Percentiles rank a stretch among this genome's conserved stretches.
These are phyloP conservation scores for Sphaeramia orbicularis DNA, from an alignment of 2,797 vertebrate genomes.

Conservation along the genomic window DNA sequence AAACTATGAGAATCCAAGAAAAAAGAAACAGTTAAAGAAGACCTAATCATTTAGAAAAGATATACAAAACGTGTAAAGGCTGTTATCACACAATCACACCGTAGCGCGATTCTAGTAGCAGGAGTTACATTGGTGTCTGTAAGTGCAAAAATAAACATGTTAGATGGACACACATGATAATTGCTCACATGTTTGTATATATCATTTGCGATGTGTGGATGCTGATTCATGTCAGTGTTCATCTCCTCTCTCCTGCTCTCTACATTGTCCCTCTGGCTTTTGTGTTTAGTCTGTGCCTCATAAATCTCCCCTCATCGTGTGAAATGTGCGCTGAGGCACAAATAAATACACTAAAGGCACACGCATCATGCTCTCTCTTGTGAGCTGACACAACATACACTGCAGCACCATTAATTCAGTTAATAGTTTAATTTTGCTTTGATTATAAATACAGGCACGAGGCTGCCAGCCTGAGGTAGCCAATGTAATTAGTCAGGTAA, in stretches of 20 bases:
- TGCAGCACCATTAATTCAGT: constrained; percentile 57
- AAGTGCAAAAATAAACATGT: background rate
- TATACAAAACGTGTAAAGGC: background rate
- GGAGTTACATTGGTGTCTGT: background rate
- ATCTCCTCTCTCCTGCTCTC: background rate
- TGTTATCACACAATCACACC: too few relatives aligned
- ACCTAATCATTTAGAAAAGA: background rate
- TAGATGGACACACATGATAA: background rate
- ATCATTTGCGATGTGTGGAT: constrained; percentile 18
- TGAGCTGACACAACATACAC: constrained; percentile 57
- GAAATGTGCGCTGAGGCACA: constrained; percentile 34
- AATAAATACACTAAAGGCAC: constrained; percentile 32
- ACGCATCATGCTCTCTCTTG: constrained; percentile 29
- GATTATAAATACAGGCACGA: constrained; percentile 64
- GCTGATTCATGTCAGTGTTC: constrained; percentile 6
- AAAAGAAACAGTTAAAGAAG: too few relatives aligned
- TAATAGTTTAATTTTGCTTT: constrained; percentile 73
- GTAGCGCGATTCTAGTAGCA: background rate
- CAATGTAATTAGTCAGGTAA: constrained; percentile 75
- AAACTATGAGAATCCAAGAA: too few relatives aligned
- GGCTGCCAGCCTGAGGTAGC: constrained; percentile 58
- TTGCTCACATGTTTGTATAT: background rate
- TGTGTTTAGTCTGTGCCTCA: constrained; percentile 26
- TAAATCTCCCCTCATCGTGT: constrained; percentile 36
- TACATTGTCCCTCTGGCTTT: constrained; percentile 21